Base-by-base conservation (phyloP, 2,797 vertebrate species). In the Phaenicophaeus curvirostris region DNA sequence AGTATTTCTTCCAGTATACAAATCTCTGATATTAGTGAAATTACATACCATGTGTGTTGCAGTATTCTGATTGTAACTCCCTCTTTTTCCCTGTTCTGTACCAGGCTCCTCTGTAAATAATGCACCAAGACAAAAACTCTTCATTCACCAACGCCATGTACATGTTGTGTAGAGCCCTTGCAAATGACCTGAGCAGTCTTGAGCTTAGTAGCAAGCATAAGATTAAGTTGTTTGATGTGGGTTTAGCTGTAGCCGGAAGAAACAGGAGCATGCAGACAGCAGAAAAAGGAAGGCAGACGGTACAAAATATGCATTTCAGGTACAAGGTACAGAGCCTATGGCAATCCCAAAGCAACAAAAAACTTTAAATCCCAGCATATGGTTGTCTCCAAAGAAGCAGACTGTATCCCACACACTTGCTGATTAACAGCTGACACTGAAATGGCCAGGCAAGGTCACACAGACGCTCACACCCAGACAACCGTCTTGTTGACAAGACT, bases 101-200 rank as follows among this genome's bases (percentile, higher is more conserved):
- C 78, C 90, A 93, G 87, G 71, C 89, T 86, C 79, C 93, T 97
- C 15, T 3, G 86, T 87, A 96, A 94, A 92, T 71, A 87, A 23
- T 50, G 59, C 63, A 90, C 72, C 68, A 83, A 91, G 93, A 96
- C 79, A 95, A 93, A 39, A 95, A 93, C 44, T 81, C 72, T 86
- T 91, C 90, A 92, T 95, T 96, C 94, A 92, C 87, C 83, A 74
- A 17, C 10, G 2, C 82, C 62, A 75, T 55, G 58, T 41, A 71
- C 42, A 58, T 11, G 9, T 41, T 6, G 4, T 16, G 25, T 79
- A 27, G 35, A 76, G 50, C 42, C 84, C 71, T 94, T 94, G 78
- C 68, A 96, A 85, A 93, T 59, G n/a, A 31, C 30, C 65, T 68
- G 69, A 69, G 66, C 54, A 17, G 77, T 27, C 51, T 41, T 3